Evolutionary conservation across 1,140 invertebrate species (phyloP), one percentile per base, ranked within the genome.

Genomic region (Planococcus citri): DNA sequence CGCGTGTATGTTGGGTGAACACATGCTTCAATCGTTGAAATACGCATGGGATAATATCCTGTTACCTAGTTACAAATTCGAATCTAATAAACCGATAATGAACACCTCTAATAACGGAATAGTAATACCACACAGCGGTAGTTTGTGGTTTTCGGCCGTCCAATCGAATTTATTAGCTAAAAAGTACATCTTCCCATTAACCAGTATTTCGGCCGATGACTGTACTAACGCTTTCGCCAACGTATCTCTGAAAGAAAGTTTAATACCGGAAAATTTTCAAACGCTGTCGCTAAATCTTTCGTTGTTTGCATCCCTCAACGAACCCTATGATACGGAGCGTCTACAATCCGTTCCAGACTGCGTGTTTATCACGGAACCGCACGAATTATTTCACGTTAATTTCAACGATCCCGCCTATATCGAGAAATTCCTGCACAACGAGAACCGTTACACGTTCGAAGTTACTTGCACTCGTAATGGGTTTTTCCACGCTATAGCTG

Each of bases 1-100:
- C 81, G 85, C 85, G 71, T 89, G 84, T 1, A 75, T 91, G 24
- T 86, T 91, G 78, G 90, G 90, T 17, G 90, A 91, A 79, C 79
- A 84, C 73, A 80, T 87, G 37, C 76, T 91, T 37, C 78, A 84
- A 74, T 85, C 86, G 22, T 73, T 92, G 25, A 76, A 82, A 37
- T 84, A 90, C 80, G 88, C 88, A 6, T 86, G 85, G 81, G 75
- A 84, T 70, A 75, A 83, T 72, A 76, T 90, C 22, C 74, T 89
- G 10, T 64, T 69, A n/a, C 60, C 70, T 20, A 14, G 27, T 20
- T 21, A 58, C 9, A 25, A 20, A 1, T 29, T 22, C 6, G 38
- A 33, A 10, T 27, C 25, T 29, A n/a, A 24, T 27, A 17, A 21
- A 17, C 22, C 33, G 1, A 41, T 69, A 3, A 17, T 17, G 1